Base-by-base conservation (phyloP, 37 sponge, comb jelly and placozoan species). In the Chondrilla cf. caribensis region DNA sequence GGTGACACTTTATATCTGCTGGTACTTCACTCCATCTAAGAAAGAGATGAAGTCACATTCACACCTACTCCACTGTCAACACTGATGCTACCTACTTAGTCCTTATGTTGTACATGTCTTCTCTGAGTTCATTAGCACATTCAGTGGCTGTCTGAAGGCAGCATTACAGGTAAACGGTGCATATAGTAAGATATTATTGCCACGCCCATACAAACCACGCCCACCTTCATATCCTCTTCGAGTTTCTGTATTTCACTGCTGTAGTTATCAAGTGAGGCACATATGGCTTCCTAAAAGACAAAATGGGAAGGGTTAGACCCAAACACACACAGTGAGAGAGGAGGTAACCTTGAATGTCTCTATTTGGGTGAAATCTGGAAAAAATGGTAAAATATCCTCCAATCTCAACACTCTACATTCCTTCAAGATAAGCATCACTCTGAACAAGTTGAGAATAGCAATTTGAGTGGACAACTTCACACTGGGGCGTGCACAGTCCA, bases 341-440 rank as follows among this genome's bases (percentile, higher is more conserved):
- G 58, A 55, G 18, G 18, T 14, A 47, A 94, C 95, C 81, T 93
- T 95, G 86, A 98, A 98, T 42, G 93, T 87, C 29, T 95, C 98
- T 29, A 98, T 98, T 59, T 93, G 90, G 19, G 89, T 89, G 66
- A 93, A 91, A 80, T 95, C 95, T 2, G 93, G 87, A 84, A 98
- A 95, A 86, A 95, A 98, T 26, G 95, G 98, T 8, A 98, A 83
- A 55, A 98, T 87, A 75, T 98, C 98, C 54, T 98, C 98, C 73
- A 98, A 89, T 76, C 90, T 93, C 47, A 98, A 77, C 21, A 98
- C 87, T 71, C 70, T 68, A 41, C 91, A 89, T 17, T 93, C 91
- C 35, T 80, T 87, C 32, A 97, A 70, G 32, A 97, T 85, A 25
- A 83, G 70, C 92, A 91, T 93, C 0, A 92, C 97, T 47, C 95